Evolutionary conservation across 1,140 invertebrate genomes (phyloP), one percentile per base, ranked within the genome.

Genomic region (Heliconius eleuchia): DNA sequence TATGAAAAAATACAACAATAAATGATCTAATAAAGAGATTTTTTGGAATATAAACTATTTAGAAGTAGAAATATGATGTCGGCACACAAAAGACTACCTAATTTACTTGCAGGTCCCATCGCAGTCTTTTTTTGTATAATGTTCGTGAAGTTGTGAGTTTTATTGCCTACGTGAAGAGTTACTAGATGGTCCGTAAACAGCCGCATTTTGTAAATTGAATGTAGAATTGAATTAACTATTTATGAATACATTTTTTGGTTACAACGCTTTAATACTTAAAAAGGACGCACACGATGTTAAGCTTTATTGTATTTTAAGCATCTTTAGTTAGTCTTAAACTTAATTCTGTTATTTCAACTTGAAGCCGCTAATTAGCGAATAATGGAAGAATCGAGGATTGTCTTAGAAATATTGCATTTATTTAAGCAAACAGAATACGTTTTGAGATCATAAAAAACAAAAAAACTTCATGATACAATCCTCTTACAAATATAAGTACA

Each of bases 121-220:
- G 74, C 82, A 79, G 76, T 79, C 82, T 82, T 87, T 89, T 57
- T 88, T 88, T 89, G 84, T 89, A 80, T 83, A 83, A 84, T 85
- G 83, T 80, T 83, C 84, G 84, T 83, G 84, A 83, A 84, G 80
- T 84, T 85, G 82, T 84, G 81, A 84, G 83, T 82, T 88, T 88
- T 85, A 88, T 87, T 85, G 87, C 83, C 80, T 89, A 89, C 88
- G 88, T 88, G 88, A 88, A 79, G 80, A 80, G 83, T 81, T 81
- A 82, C 83, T 82, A 84, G 82, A 85, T 80, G 79, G 76, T 30
- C 79, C 23, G 46, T 77, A 80, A 80, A 52, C 76, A 74, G 79
- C 72, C 60, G 73, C 66, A 72, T 77, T 42, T 77, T 75, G 42
- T 77, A 80, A 42, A 80, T 71, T 75, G 74, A 74, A 77, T 80